Evolutionary conservation across 2,113 vertebrate genomes (phyloP).

Genomic region (Sterrhoptilus dennistouni): DNA sequence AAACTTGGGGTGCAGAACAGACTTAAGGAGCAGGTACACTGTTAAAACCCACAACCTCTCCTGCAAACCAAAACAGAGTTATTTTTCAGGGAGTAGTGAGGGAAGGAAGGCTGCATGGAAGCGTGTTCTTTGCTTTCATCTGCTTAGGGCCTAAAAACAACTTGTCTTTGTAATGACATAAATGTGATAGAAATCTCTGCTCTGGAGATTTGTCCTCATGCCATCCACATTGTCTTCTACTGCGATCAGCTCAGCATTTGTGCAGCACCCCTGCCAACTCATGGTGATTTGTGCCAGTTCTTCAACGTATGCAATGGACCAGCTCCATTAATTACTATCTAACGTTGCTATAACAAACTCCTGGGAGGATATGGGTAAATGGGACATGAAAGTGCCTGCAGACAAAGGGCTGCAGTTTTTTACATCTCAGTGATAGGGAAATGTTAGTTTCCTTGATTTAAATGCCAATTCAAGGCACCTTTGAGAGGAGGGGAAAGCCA

Average conservation of each 20-base stretch:
- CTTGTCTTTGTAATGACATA: not conserved
- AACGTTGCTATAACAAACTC: not conserved
- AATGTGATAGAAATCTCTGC: not conserved
- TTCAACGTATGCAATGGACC: not conserved
- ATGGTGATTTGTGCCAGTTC: not conserved
- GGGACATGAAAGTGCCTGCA: not conserved
- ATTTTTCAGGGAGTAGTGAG: not conserved
- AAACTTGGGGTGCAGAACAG: not conserved
- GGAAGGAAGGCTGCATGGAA: not conserved
- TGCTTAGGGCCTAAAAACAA: not conserved
- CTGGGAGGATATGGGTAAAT: not conserved
- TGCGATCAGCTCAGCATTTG: not conserved
- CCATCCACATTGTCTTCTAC: not conserved
- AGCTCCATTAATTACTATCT: not conserved
- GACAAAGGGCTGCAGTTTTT: not conserved
- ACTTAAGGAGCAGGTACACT: not conserved
- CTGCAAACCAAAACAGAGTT: not conserved
- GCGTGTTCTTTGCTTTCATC: not conserved
- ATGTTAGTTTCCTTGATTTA: not conserved
- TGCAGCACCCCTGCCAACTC: not conserved
- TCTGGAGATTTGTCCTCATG: not conserved
- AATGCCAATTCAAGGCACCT: not conserved
- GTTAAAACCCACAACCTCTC: rapidly evolving
- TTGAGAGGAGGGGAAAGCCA: not conserved
- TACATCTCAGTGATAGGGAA: not conserved